A percentile compares a stretch with the other conserved stretches of the same genome.
phyloP scores from a whole-genome alignment of 64 coral and sea anemone species.

The Montipora sp. region DNA sequence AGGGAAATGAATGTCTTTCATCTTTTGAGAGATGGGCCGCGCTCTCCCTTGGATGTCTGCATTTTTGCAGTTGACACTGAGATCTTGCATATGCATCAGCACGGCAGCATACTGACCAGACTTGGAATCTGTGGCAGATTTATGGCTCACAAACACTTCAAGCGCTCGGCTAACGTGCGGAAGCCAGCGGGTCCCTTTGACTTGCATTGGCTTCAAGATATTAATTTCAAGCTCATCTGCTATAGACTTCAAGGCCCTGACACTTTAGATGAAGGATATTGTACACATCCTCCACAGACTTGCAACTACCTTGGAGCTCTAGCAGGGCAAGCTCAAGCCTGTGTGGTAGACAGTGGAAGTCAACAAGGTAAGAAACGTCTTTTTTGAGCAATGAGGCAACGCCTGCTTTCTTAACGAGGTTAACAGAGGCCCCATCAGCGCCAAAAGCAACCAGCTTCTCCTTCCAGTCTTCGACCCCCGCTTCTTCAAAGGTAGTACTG shows the following conservation, averaged over 20 bases:
- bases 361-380: too few species aligned
- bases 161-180: background rate
- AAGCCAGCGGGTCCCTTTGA: constrained; percentile 11
- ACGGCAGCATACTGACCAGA: background rate
- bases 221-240: background rate
- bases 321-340: background rate
- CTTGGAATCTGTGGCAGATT: background rate
- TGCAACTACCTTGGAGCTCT: background rate
- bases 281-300: background rate
- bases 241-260: too few species aligned
- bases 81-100: constrained; percentile 23
- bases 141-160: background rate
- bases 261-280: too few species aligned
- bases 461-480: background rate
- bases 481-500: constrained; percentile 4
- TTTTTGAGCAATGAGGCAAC: too few species aligned
- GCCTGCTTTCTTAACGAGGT: too few species aligned
- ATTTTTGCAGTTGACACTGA: background rate
- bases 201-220: constrained; percentile 12
- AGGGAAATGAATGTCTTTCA: constrained; percentile 11
- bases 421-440: too few species aligned
- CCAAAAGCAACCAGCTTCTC: too few species aligned
- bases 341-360: background rate
- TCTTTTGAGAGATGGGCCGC: background rate
- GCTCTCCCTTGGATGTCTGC: constrained; percentile 11